A percentile compares a stretch with the other conserved stretches of the same genome.
These are phyloP conservation scores for Pollachius pollachius DNA, from an alignment of 2,113 vertebrate species.

Conservation along the genomic window DNA sequence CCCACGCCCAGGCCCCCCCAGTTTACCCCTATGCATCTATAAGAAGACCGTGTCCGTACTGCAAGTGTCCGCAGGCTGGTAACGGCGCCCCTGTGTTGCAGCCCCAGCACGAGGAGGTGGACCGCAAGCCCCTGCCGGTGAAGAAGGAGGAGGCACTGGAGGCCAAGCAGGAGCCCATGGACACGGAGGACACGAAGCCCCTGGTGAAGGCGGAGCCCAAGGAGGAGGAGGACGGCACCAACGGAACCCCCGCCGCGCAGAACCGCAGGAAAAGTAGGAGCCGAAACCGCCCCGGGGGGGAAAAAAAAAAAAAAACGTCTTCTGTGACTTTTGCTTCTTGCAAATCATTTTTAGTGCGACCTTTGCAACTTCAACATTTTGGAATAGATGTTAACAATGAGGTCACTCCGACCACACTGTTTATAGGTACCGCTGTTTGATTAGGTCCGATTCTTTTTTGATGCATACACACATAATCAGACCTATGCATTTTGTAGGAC, in stretches of 20 bases:
- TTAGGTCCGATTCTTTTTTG: too few species aligned
- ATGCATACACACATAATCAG: too few species aligned
- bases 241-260: slow-evolving; percentile 79
- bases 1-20: too few species aligned
- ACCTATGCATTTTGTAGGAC: too few species aligned
- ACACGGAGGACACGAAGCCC: slow-evolving; percentile 89
- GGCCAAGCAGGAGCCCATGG: slow-evolving; percentile 90
- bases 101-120: slow-evolving; percentile 49
- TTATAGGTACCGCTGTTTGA: too few species aligned
- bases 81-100: not conserved
- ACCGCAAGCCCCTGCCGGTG: slow-evolving; percentile 68
- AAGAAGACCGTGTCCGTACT: not conserved
- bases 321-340: too few species aligned
- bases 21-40: too few species aligned
- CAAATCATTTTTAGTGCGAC: too few species aligned
- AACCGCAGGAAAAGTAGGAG: slow-evolving; percentile 90
- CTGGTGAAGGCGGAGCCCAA: slow-evolving; percentile 84
- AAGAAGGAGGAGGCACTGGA: slow-evolving; percentile 81
- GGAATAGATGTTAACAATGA: too few species aligned
- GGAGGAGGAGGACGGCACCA: slow-evolving; percentile 84
- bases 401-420: too few species aligned
- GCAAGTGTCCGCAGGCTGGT: not conserved
- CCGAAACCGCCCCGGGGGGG: not conserved
- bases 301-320: not conserved
- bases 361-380: too few species aligned